These are phyloP conservation scores for Schizaphis graminum DNA, from an alignment of 2,888 invertebrate species.

Conservation along the genomic window DNA sequence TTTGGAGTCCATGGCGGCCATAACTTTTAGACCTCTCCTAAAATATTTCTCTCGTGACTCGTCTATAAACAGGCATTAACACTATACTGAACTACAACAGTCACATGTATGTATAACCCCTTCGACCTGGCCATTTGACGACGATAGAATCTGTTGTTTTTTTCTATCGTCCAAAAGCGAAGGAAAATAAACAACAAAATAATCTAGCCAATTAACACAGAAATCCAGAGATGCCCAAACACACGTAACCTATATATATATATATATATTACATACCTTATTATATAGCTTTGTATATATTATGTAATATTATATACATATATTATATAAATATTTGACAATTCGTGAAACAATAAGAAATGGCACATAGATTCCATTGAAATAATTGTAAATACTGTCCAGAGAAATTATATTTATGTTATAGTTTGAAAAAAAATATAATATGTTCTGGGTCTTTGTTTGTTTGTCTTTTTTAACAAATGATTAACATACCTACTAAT, in stretches of 20 bases:
- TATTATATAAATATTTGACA: not conserved
- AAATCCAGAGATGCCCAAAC: slow-evolving; percentile 16
- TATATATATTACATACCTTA: not conserved
- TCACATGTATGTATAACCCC: slow-evolving; percentile 30
- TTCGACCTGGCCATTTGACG: slow-evolving; percentile 11
- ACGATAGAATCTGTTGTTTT: slow-evolving; percentile 43
- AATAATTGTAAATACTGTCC: not conserved
- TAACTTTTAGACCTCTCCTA: slow-evolving; percentile 59
- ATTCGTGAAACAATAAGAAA: not conserved
- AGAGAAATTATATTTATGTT: not conserved
- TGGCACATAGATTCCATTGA: not conserved
- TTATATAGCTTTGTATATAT: not conserved
- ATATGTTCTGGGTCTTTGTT: not conserved
- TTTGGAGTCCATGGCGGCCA: slow-evolving; percentile 53
- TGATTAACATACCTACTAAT: not conserved
- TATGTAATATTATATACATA: too few species aligned
- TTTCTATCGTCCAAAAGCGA: slow-evolving; percentile 20
- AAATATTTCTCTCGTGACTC: slow-evolving; percentile 62
- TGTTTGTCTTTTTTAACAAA: not conserved
- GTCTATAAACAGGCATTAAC: slow-evolving; percentile 55
- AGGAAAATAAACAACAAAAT: slow-evolving; percentile 54
- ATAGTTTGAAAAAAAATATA: slow-evolving; percentile 9
- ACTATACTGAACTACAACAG: not conserved
- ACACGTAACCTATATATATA: too few species aligned
- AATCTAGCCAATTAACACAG: slow-evolving; percentile 55